Conservation (phyloP, 2,888 invertebrate genomes). For the Xanthorhoe spadicearia region DNA sequence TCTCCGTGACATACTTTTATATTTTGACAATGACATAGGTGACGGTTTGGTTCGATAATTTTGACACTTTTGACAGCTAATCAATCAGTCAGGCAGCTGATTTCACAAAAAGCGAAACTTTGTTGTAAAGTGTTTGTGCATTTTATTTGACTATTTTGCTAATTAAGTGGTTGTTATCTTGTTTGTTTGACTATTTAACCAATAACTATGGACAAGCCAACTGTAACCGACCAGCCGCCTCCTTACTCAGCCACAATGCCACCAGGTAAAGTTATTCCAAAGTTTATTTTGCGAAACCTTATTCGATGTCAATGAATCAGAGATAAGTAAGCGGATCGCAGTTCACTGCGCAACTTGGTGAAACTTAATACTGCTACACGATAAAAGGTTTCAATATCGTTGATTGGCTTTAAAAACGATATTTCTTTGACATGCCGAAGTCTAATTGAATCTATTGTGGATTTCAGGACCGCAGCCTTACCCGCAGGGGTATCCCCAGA, state of each 20-base stretch:
- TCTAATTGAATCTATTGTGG: neutral
- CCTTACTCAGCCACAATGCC: slow-evolving; percentile 78
- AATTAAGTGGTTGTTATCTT: slow-evolving; percentile 21
- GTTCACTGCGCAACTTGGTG: slow-evolving; percentile 51
- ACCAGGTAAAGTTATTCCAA: slow-evolving; percentile 57
- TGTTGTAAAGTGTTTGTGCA: slow-evolving; percentile 36
- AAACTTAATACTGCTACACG: slow-evolving; percentile 27
- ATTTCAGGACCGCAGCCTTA: slow-evolving; percentile 54
- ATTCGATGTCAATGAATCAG: slow-evolving; percentile 59
- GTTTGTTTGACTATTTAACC: neutral
- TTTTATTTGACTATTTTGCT: slow-evolving; percentile 2
- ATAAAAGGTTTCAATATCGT: neutral
- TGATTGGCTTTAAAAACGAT: neutral
- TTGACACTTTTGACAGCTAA: neutral
- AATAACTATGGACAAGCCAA: slow-evolving; percentile 70
- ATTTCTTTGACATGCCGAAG: neutral
- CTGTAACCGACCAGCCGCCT: slow-evolving; percentile 77
- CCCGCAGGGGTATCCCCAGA: slow-evolving; percentile 44
- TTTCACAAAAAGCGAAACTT: slow-evolving; percentile 11
- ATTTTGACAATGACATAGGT: neutral
- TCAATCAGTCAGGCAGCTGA: slow-evolving; percentile 8
- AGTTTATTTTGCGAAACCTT: slow-evolving; percentile 50
- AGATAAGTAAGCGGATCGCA: slow-evolving; percentile 63
- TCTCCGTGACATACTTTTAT: neutral
- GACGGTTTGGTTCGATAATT: neutral